These are phyloP conservation scores for Theretra japonica DNA, from an alignment of 2,888 invertebrate species.

Conservation along the genomic window DNA sequence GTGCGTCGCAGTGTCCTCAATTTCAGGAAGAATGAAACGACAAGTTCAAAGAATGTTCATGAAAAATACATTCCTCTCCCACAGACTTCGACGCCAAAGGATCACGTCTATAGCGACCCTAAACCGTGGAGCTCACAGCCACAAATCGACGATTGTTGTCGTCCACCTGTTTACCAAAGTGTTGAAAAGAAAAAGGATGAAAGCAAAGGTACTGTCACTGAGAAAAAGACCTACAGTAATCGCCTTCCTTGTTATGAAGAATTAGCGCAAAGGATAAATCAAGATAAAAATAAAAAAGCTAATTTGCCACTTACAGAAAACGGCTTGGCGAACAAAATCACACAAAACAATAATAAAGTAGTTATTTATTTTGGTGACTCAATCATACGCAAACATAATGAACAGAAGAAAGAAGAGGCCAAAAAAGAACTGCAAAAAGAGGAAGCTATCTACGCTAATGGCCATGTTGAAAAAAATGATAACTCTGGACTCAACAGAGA, in stretches of 20 bases:
- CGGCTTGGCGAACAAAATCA: conserved; percentile 75
- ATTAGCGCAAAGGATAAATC: conserved; percentile 72
- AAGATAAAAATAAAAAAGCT: conserved; percentile 78
- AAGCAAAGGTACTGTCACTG: conserved; percentile 57
- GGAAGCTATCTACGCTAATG: conserved; percentile 78
- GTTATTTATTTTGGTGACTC: conserved; percentile 90
- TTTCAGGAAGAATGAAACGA: conserved; percentile 70
- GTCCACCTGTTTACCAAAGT: conserved; percentile 77
- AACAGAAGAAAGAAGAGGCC: conserved; percentile 73
- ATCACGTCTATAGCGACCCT: conserved; percentile 77
- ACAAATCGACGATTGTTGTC: conserved; percentile 72
- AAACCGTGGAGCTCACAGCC: conserved; percentile 69
- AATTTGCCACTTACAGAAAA: conserved; percentile 61
- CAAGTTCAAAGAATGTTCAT: conserved; percentile 69
- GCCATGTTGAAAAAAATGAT: conserved; percentile 66
- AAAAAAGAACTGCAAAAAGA: conserved; percentile 61
- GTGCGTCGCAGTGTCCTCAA: conserved; percentile 74
- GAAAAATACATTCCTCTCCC: conserved; percentile 80
- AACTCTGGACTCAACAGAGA: conserved; percentile 66
- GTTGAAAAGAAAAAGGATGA: conserved; percentile 75
- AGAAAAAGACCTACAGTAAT: conserved; percentile 72
- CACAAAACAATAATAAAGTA: conserved; percentile 86
- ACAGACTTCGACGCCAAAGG: conserved; percentile 64
- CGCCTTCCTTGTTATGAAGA: conserved; percentile 81
- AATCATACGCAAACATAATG: conserved; percentile 80